Evolutionary conservation across 2,797 vertebrate genomes (phyloP), one percentile per base, ranked within the genome.

Genomic region (Hafferia zeledoni): DNA sequence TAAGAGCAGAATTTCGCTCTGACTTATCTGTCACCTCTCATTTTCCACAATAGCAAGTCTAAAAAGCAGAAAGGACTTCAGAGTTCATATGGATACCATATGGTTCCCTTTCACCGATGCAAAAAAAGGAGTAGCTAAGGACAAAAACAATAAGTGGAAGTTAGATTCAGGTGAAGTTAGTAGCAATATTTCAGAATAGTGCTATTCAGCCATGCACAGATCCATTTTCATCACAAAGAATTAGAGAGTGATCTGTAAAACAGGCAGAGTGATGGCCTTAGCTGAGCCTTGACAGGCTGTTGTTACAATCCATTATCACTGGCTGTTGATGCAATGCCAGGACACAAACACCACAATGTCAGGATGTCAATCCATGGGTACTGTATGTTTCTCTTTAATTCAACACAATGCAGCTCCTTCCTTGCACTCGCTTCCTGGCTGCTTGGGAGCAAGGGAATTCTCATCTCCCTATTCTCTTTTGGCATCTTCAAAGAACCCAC

Each of bases 11-110:
- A 83, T 83, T 81, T 90, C 89, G 41, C 85, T 92, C 75, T 63
- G 63, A 83, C 63, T 96, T 85, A 85, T 87, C 86, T 91, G 93
- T 92, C 92, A 96, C 90, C 90, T 94, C 85, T 88, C 72, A 94
- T 94, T 92, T 94, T 93, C 91, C 87, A 88, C 80, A 89, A 92
- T 0, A 93, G 65, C 63, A 90, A 95, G 74, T 43, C 69, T 91
- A 91, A 95, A 96, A 91, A 82, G 80, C 79, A 93, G 84, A 86
- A n/a, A 86, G 27, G 80, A 84, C 72, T 91, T 88, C 85, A 64
- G 83, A 74, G 52, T 77, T 93, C 93, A 79, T 91, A 91, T 90
- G 95, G 94, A 79, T 67, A 70, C 89, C 93, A 88, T 55, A 96
- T 90, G 94, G 61, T 9, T 95, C 52, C 87, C 33, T 90, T 92